phyloP scores from a whole-genome alignment of 2,888 invertebrate species.

The Spisula solida region DNA sequence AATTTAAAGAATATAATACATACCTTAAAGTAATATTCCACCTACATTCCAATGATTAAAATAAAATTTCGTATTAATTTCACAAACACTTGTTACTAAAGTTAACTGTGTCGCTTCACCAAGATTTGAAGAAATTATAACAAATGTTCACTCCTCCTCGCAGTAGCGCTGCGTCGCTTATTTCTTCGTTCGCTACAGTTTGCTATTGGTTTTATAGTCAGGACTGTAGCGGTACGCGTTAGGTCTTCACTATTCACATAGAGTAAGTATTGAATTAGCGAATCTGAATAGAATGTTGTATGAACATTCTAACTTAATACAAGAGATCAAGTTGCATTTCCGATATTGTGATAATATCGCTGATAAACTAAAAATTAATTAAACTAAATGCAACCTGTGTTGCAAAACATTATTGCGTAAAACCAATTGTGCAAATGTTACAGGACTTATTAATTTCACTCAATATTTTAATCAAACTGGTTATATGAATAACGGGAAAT shows the following conservation, averaged over 20 bases:
- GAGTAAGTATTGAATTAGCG: background rate
- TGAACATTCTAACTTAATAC: background rate
- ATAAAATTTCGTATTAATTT: background rate
- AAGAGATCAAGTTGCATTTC: background rate
- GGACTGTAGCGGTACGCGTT: constrained; percentile 6
- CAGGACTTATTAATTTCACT: background rate
- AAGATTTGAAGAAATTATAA: background rate
- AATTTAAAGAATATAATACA: background rate
- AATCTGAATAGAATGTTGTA: background rate
- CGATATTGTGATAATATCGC: background rate
- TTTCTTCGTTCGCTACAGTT: background rate
- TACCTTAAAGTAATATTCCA: background rate
- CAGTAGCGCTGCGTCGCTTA: background rate
- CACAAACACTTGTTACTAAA: background rate
- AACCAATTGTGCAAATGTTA: background rate
- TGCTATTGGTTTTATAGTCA: background rate
- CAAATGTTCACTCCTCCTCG: background rate
- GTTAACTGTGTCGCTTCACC: background rate
- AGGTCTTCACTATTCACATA: background rate
- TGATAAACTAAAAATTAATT: background rate
- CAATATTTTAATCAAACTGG: background rate
- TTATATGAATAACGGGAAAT: background rate
- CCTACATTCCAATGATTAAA: background rate
- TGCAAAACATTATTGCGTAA: background rate
- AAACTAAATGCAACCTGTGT: background rate